Percentiles rank a stretch among this genome's conserved stretches.
These are phyloP conservation scores for Nephrocerus scutellatus DNA, from an alignment of 2,888 invertebrate genomes.

Conservation along the genomic window DNA sequence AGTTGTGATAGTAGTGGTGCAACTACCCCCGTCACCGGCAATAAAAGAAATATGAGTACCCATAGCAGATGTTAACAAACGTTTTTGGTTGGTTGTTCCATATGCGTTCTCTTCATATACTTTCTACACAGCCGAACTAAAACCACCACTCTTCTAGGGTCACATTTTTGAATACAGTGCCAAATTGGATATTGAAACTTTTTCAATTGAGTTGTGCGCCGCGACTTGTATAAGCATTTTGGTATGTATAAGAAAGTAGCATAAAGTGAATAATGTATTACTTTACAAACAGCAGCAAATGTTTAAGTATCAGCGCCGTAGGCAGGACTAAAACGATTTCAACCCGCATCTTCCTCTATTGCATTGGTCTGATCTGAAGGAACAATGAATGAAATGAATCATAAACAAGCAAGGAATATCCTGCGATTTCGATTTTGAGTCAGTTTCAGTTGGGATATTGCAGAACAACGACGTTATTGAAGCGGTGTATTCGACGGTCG, in stretches of 20 bases:
- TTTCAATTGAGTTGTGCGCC: slow-evolving; percentile 34
- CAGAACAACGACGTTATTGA: slow-evolving; percentile 41
- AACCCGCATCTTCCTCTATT: slow-evolving; percentile 9
- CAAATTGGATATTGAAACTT: slow-evolving; percentile 43
- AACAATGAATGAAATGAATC: background rate
- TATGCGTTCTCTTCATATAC: slow-evolving; percentile 11
- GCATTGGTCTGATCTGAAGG: background rate
- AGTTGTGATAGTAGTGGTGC: slow-evolving; percentile 9
- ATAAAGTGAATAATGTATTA: too few relatives aligned
- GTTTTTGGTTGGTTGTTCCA: slow-evolving; percentile 43
- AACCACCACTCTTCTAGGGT: slow-evolving; percentile 11
- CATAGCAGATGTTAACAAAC: slow-evolving; percentile 34
- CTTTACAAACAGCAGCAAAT: too few relatives aligned
- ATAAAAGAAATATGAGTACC: slow-evolving; percentile 33
- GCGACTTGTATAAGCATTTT: too few relatives aligned
- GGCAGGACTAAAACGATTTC: slow-evolving; percentile 6
- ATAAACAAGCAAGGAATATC: slow-evolving; percentile 19
- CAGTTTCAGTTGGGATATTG: slow-evolving; percentile 48
- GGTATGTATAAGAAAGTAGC: too few relatives aligned
- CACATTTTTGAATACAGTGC: slow-evolving; percentile 44
- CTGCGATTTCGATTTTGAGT: slow-evolving; percentile 37
- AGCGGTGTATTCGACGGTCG: too few relatives aligned
- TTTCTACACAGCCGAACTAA: slow-evolving; percentile 12
- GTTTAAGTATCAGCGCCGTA: too few relatives aligned
- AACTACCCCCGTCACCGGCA: slow-evolving; percentile 28